Base-by-base conservation (phyloP, 1,140 invertebrate genomes). In the Oscheius sp. region DNA sequence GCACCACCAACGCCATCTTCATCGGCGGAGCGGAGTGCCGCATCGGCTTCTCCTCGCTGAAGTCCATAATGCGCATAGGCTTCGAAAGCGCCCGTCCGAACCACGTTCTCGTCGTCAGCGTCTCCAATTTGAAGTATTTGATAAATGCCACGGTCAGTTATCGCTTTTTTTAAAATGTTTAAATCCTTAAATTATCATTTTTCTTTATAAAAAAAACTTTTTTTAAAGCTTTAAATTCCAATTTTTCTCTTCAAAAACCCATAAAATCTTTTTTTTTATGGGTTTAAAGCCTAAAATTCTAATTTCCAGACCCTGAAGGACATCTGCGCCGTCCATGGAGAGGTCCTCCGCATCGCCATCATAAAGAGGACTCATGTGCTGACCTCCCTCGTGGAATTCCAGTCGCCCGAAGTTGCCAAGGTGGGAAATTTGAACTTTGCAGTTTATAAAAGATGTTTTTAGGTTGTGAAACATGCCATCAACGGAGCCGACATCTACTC, bases 381-480 rank as follows among this genome's bases (percentile, higher is more conserved):
- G 3, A 95, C 98, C 86, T 94, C 94, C 64, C 95, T 99, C 92
- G 94, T 99, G 81, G 95, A 99, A 93, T 96, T 98, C 88, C 95
- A 97, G 87, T 91, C 89, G 80, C 88, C 95, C 76, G 94, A 98
- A 81, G 90, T 91, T n/a, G 95, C 95, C 46, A 92, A 93, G 76
- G 88, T 92, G 84, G 95, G 46, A 0, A 73, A n/a, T n/a, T n/a
- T n/a, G n/a, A n/a, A n/a, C n/a, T n/a, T 45, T 13, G 20, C 13
- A 45, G 7, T 26, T 55, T 4, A 10, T 55, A 29, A 20, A 10
- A 29, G 3, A 10, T 4, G 23, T 4, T 26, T 10, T 20, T 55
- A 29, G 20, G 31, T n/a, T n/a, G 94, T 63, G 96, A n/a, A 97
- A 85, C 91, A 96, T 77, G 90, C 91, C 58, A 89, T 99, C 75